Conservation (phyloP, 2,888 invertebrate genomes). For the Tetranychus truncatus region DNA sequence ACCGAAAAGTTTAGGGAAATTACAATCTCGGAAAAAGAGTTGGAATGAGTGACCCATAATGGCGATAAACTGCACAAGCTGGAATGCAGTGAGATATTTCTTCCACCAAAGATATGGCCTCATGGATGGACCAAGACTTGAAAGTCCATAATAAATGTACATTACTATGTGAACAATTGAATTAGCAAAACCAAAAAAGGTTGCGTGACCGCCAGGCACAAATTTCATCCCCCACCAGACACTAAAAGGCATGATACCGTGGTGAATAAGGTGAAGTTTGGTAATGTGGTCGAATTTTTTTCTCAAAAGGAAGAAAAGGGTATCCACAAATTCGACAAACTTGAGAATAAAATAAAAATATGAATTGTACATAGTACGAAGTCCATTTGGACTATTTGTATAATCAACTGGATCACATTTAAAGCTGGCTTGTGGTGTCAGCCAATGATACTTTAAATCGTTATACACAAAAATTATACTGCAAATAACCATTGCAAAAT, state of each 20-base stretch:
- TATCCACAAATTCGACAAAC: conserved; percentile 86
- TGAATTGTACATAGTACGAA: conserved; percentile 65
- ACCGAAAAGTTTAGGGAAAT: conserved; percentile 75
- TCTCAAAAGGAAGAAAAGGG: conserved; percentile 77
- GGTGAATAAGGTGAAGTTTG: conserved; percentile 83
- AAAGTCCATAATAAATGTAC: conserved; percentile 91
- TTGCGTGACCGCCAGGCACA: conserved; percentile 88
- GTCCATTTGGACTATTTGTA: conserved; percentile 43
- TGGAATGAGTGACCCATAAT: conserved; percentile 27
- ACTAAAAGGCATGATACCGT: conserved; percentile 88
- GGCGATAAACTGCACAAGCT: conserved; percentile 46
- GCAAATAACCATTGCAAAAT: conserved; percentile 69
- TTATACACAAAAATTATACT: conserved; percentile 38
- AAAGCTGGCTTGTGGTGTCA: conserved; percentile 62
- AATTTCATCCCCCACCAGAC: conserved; percentile 91
- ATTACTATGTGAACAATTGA: conserved; percentile 88
- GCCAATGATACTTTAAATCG: conserved; percentile 46
- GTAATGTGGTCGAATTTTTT: conserved; percentile 87
- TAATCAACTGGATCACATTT: conserved; percentile 60
- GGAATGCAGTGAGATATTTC: conserved; percentile 79
- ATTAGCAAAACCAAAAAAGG: conserved; percentile 82
- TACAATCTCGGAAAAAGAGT: conserved; percentile 62
- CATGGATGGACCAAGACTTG: conserved; percentile 79
- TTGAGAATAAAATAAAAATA: conserved; percentile 95
- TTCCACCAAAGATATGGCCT: conserved; percentile 95